These are phyloP conservation scores for Grammomys surdaster DNA, from an alignment of 2,113 vertebrate species.

Conservation along the genomic window DNA sequence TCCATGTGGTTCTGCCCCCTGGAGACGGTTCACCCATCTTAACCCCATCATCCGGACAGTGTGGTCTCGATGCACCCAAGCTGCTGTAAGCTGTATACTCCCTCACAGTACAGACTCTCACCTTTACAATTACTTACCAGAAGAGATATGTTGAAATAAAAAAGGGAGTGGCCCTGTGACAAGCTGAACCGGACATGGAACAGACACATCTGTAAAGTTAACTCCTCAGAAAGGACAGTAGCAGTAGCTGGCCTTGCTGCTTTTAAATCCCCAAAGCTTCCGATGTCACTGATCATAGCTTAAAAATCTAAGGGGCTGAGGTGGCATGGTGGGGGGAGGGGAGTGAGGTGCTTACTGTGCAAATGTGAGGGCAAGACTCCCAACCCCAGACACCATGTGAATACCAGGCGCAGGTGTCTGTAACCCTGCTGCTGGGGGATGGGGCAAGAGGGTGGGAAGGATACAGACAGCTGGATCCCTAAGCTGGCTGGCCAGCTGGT, in stretches of 20 bases:
- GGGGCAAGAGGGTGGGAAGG: no score
- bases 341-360: no score
- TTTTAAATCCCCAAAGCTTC: background rate
- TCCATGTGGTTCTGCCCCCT: background rate
- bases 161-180: background rate
- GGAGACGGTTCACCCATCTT: background rate
- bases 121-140: background rate
- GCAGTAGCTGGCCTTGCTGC: background rate
- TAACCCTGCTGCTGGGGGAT: no score
- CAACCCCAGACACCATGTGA: no score
- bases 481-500: background rate
- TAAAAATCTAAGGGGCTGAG: background rate
- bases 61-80: background rate
- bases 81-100: background rate
- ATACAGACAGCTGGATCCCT: background rate
- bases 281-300: background rate
- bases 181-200: no score
- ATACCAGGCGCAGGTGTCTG: background rate
- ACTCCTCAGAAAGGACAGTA: background rate
- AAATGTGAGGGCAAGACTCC: background rate
- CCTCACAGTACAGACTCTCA: background rate
- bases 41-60: rapidly evolving
- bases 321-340: no score
- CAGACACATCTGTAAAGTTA: background rate
- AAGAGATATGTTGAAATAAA: background rate